phyloP scores from a whole-genome alignment of 35 echinoderm and acorn worm genomes.

The Anneissia japonica region DNA sequence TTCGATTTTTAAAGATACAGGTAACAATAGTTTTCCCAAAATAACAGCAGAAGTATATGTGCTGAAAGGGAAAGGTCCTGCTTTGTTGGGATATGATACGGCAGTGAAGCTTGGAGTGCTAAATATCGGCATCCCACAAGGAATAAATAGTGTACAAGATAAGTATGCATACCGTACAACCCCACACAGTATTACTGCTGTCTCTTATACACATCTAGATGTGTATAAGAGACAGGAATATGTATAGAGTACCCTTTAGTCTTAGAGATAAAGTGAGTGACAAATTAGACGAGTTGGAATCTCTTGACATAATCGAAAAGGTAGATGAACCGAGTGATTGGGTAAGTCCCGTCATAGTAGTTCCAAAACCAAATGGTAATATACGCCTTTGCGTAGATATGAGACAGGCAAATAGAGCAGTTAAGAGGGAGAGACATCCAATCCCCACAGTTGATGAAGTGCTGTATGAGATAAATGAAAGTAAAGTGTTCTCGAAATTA shows the following conservation, averaged over 20 bases:
- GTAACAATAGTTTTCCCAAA: conserved; percentile 2
- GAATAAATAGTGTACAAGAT: conserved; percentile 6
- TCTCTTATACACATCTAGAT: neutral
- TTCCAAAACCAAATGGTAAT: conserved; percentile 62
- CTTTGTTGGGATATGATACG: conserved; percentile 24
- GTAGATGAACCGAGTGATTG: conserved; percentile 42
- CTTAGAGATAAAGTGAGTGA: conserved; percentile 17
- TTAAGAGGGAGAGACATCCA: conserved; percentile 29
- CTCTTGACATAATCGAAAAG: conserved; percentile 45
- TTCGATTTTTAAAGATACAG: neutral
- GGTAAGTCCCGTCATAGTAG: conserved; percentile 63
- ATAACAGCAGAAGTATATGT: conserved; percentile 39
- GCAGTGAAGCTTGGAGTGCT: conserved; percentile 11
- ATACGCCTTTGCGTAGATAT: conserved; percentile 59
- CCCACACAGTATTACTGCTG: conserved; percentile 1
- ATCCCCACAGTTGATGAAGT: conserved; percentile 70
- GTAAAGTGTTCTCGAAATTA: conserved; percentile 54
- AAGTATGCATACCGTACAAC: conserved; percentile 17
- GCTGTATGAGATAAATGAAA: conserved; percentile 51
- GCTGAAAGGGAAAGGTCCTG: conserved; percentile 31
- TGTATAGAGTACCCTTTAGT: conserved; percentile 46
- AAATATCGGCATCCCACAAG: conserved; percentile 14
- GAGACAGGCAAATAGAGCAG: conserved; percentile 52
- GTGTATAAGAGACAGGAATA: neutral
- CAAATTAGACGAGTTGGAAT: conserved; percentile 48